phyloP scores from a whole-genome alignment of 2,888 invertebrate genomes.

The Pilophorus perplexus region DNA sequence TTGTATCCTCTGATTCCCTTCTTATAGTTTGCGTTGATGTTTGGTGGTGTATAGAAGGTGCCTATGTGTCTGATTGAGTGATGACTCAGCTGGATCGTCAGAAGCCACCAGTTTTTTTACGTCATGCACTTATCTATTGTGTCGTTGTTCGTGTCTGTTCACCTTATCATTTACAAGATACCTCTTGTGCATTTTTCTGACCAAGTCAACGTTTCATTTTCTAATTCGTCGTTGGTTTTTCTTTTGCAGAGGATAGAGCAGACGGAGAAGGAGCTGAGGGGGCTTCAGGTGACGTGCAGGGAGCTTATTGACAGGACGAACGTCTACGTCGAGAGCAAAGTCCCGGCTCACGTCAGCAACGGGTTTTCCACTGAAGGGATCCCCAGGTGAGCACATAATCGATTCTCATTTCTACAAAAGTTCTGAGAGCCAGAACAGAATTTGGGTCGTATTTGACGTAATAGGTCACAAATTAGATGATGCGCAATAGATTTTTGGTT shows the following conservation, averaged over 20 bases:
- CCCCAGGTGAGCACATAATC: slow-evolving; percentile 10
- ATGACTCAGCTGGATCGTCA: too few species aligned
- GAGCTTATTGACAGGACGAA: slow-evolving; percentile 61
- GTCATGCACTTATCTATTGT: slow-evolving; percentile 6
- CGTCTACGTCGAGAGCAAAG: slow-evolving; percentile 53
- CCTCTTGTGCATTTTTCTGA: neutral
- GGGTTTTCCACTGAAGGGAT: slow-evolving; percentile 10
- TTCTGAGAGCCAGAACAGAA: too few species aligned
- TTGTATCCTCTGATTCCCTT: too few species aligned
- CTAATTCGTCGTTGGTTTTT: neutral
- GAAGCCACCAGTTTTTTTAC: too few species aligned
- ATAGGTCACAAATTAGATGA: too few species aligned
- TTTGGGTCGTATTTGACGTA: too few species aligned
- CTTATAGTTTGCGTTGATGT: too few species aligned
- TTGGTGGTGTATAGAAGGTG: too few species aligned
- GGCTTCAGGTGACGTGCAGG: slow-evolving; percentile 68
- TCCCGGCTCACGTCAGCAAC: slow-evolving; percentile 22
- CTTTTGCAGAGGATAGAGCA: slow-evolving; percentile 62
- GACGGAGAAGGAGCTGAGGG: slow-evolving; percentile 68
- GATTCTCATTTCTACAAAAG: too few species aligned
- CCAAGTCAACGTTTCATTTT: too few species aligned
- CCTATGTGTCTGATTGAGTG: too few species aligned
- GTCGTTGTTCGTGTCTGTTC: neutral
- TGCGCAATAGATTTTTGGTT: too few species aligned
- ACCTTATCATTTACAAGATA: neutral